phyloP scores from a whole-genome alignment of 2,797 vertebrate genomes.

The Manis javanica region DNA sequence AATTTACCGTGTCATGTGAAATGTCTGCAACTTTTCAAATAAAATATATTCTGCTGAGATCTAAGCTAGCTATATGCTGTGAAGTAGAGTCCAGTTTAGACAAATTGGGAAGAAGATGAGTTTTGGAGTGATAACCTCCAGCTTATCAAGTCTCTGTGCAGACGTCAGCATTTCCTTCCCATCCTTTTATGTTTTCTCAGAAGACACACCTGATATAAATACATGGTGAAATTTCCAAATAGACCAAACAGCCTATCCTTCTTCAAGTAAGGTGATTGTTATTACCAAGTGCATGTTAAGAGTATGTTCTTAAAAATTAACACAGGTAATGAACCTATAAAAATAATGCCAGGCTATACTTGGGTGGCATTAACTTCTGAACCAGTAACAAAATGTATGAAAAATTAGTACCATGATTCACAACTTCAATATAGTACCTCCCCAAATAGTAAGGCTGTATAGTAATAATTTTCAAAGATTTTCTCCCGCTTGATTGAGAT shows the following conservation, averaged over 20 bases:
- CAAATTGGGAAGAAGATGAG: neutral
- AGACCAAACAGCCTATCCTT: neutral
- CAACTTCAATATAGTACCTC: neutral
- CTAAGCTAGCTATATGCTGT: neutral
- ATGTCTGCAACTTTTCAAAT: neutral
- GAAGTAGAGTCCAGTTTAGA: neutral
- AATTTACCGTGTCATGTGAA: neutral
- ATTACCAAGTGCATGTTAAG: neutral
- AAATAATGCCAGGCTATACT: neutral
- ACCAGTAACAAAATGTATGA: conserved; percentile 17
- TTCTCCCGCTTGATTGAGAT: neutral
- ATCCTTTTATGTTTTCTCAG: neutral
- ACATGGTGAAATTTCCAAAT: neutral
- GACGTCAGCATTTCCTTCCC: neutral
- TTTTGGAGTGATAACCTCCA: neutral
- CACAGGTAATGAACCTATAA: neutral
- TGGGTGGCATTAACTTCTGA: conserved; percentile 33
- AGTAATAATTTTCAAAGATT: conserved; percentile 1
- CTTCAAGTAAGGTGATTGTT: neutral
- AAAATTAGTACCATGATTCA: neutral
- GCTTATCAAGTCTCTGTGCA: neutral
- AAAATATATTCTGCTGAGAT: neutral
- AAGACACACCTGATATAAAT: neutral
- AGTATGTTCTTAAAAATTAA: conserved; percentile 4
- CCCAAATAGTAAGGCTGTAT: neutral